A percentile compares a stretch with the other conserved stretches of the same genome.
These are phyloP conservation scores for Xylota sylvarum DNA, from an alignment of 2,888 invertebrate genomes.

Conservation along the genomic window DNA sequence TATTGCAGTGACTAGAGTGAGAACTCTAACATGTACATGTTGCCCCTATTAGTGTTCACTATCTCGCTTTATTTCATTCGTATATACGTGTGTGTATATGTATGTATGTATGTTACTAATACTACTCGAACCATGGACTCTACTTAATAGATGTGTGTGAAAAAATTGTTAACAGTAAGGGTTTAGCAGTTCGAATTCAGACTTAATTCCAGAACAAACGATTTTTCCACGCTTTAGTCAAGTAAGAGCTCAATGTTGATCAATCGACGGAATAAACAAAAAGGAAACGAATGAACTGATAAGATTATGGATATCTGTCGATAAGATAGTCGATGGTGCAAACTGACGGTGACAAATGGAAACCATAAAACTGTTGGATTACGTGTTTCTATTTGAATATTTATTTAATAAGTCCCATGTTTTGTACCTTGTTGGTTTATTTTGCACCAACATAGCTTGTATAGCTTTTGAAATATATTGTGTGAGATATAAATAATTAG, in stretches of 20 bases:
- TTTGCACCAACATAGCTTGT: background rate
- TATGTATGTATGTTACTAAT: too few species aligned
- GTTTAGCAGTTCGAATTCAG: background rate
- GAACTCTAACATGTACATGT: too few species aligned
- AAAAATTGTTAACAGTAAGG: too few species aligned
- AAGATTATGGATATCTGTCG: slow-evolving; percentile 53
- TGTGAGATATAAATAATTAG: background rate
- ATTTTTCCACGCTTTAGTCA: background rate
- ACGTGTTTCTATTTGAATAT: background rate
- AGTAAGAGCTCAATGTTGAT: slow-evolving; percentile 9
- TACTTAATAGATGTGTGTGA: too few species aligned
- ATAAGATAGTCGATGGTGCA: slow-evolving; percentile 48
- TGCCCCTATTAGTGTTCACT: too few species aligned
- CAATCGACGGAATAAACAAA: slow-evolving; percentile 27
- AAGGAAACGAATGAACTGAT: slow-evolving; percentile 27
- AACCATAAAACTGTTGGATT: slow-evolving; percentile 3
- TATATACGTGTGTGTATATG: too few species aligned
- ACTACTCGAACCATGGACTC: too few species aligned
- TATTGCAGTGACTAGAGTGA: too few species aligned
- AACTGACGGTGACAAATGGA: slow-evolving; percentile 15
- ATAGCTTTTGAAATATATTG: background rate
- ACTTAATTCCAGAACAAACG: background rate
- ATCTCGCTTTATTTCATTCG: too few species aligned
- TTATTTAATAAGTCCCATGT: background rate
- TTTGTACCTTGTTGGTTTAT: background rate